A percentile compares a stretch with the other conserved stretches of the same genome.
phyloP scores from a whole-genome alignment of 2,888 invertebrate genomes.

The Hybos culiciformis region DNA sequence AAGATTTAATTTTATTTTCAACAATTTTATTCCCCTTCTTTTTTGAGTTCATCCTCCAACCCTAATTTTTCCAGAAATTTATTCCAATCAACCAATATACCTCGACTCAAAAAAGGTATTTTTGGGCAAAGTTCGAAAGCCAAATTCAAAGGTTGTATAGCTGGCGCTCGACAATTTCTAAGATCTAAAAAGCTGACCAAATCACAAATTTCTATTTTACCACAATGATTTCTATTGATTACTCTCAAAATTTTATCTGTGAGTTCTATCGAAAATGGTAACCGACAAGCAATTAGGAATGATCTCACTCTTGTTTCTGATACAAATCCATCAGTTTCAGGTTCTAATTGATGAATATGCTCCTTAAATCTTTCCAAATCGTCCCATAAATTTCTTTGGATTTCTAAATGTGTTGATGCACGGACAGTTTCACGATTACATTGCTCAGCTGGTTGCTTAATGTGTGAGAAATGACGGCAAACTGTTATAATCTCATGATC shows the following conservation, averaged over 20 bases:
- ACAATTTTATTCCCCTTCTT: conserved; percentile 10
- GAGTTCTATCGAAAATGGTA: conserved; percentile 54
- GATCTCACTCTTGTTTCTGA: conserved; percentile 45
- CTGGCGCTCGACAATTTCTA: conserved; percentile 33
- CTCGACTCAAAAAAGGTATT: conserved; percentile 29
- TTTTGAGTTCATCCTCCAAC: conserved; percentile 26
- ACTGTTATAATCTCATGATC: conserved; percentile 72
- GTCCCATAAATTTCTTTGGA: conserved; percentile 61
- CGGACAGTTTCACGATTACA: conserved; percentile 40
- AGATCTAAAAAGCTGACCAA: conserved; percentile 58
- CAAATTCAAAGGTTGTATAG: conserved; percentile 30
- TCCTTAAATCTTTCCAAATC: conserved; percentile 48
- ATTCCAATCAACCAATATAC: conserved; percentile 29
- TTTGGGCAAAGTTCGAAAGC: conserved; percentile 34
- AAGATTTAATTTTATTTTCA: too few species aligned
- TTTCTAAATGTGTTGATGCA: conserved; percentile 52
- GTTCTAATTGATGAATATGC: conserved; percentile 44
- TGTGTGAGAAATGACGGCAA: conserved; percentile 55
- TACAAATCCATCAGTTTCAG: conserved; percentile 43
- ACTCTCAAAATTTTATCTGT: conserved; percentile 49
- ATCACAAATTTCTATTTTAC: conserved; percentile 52
- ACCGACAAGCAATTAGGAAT: conserved; percentile 50
- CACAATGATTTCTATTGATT: conserved; percentile 48
- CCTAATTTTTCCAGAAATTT: conserved; percentile 28
- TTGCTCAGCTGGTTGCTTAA: conserved; percentile 36